Evolutionary conservation across 2,888 invertebrate species (phyloP).

Genomic region (Cacoxenus indagator): DNA sequence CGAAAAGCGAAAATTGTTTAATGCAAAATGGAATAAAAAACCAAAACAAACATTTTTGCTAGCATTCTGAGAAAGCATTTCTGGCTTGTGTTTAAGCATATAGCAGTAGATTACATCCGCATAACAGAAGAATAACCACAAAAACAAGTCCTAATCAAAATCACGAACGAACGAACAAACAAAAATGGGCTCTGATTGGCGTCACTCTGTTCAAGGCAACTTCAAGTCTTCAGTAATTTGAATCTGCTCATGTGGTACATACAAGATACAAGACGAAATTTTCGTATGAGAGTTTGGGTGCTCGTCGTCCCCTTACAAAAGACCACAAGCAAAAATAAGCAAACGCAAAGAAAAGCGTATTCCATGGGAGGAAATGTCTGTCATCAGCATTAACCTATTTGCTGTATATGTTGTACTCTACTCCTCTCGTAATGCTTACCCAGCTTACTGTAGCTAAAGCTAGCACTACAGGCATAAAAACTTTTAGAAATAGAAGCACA

Average conservation of each 20-base stretch:
- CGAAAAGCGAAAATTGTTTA: not conserved
- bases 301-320: not conserved
- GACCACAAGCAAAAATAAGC: constrained; percentile 13
- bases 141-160: not conserved
- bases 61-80: not conserved
- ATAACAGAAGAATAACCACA: constrained; percentile 5
- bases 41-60: not conserved
- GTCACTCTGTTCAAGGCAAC: not conserved
- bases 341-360: constrained; percentile 42
- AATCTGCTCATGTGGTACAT: not conserved
- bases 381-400: not conserved
- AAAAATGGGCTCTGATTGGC: constrained; percentile 1
- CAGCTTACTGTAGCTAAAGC: not conserved
- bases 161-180: not conserved
- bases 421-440: not conserved
- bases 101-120: not conserved
- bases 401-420: not conserved
- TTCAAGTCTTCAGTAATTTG: not conserved
- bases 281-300: too few species aligned
- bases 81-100: constrained; percentile 5
- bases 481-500: too few species aligned
- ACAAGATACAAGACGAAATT: too few species aligned
- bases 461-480: too few species aligned
- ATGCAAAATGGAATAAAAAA: not conserved
- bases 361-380: constrained; percentile 22